A percentile compares a stretch with the other conserved stretches of the same genome.
These are phyloP conservation scores for Chaetura pelagica DNA, from an alignment of 2,113 vertebrate species.

Conservation along the genomic window DNA sequence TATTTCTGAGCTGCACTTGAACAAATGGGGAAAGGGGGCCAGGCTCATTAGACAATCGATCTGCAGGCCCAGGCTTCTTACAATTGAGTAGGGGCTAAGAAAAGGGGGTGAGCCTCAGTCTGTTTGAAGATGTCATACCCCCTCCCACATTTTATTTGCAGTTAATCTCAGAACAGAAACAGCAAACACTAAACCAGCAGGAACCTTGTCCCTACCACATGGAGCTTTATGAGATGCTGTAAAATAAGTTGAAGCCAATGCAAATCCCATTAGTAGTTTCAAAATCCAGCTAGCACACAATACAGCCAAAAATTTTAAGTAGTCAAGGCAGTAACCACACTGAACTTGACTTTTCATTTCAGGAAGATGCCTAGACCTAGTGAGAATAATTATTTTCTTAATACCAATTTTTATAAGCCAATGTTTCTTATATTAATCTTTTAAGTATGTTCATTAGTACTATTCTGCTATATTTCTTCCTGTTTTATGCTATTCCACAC, in stretches of 20 bases:
- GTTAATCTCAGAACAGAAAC: not conserved
- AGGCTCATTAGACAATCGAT: not conserved
- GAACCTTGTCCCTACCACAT: not conserved
- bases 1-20: not conserved
- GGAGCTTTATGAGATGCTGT: slow-evolving; percentile 2
- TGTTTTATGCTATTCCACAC: not conserved
- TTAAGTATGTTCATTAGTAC: not conserved
- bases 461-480: not conserved
- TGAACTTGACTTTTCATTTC: not conserved
- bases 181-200: slow-evolving; percentile 1
- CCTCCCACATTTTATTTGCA: not conserved
- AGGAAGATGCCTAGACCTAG: not conserved
- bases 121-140: not conserved
- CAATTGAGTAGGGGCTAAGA: not conserved
- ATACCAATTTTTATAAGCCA: not conserved
- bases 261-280: slow-evolving; percentile 26
- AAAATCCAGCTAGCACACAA: not conserved
- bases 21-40: not conserved
- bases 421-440: not conserved
- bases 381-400: not conserved
- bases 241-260: slow-evolving; percentile 6
- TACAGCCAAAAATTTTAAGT: not conserved
- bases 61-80: not conserved
- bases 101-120: not conserved
- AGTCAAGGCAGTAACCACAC: not conserved